Conservation (phyloP, 2,113 vertebrate genomes). For the Corythaeola cristata region DNA sequence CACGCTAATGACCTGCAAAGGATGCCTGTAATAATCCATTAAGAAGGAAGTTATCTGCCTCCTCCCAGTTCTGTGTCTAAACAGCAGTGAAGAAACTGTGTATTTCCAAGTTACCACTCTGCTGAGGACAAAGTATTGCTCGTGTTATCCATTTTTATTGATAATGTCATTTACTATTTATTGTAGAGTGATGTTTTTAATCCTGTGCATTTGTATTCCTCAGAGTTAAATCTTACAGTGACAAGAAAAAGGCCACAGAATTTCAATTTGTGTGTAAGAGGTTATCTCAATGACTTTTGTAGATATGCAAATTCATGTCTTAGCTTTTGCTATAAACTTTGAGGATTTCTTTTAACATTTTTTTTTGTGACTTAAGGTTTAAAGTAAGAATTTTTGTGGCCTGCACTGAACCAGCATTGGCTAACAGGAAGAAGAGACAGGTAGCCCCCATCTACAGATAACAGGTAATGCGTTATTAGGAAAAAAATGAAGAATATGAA, state of each 20-base stretch:
- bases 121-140: background rate
- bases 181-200: background rate
- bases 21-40: background rate
- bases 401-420: background rate
- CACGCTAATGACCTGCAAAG: background rate
- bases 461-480: background rate
- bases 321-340: background rate
- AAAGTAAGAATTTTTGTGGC: background rate
- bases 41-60: constrained; percentile 20
- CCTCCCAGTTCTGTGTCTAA: background rate
- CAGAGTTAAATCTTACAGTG: background rate
- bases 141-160: background rate
- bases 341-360: background rate
- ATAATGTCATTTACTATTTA: background rate
- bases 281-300: background rate
- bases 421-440: background rate
- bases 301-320: background rate
- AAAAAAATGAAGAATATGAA: background rate
- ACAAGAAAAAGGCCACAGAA: background rate
- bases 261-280: background rate
- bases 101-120: background rate
- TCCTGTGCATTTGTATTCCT: background rate
- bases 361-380: background rate
- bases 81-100: background rate
- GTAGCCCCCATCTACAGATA: background rate